Evolutionary conservation across 2,797 vertebrate species (phyloP).

Genomic region (Alectoris magna): DNA sequence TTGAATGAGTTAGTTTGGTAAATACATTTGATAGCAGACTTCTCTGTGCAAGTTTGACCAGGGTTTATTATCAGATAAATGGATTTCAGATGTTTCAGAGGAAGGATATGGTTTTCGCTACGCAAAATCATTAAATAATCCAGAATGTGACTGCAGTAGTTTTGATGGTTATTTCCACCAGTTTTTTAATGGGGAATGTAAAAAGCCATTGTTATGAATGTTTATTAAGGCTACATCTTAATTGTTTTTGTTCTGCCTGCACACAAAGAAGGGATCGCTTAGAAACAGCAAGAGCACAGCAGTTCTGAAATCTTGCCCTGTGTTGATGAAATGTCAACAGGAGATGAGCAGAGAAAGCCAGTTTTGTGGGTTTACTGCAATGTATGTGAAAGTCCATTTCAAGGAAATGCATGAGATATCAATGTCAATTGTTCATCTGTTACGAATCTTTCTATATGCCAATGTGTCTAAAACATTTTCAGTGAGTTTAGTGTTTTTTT

Average conservation of each 20-base stretch:
- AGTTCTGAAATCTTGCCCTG: not conserved
- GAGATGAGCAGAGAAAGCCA: not conserved
- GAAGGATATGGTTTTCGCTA: not conserved
- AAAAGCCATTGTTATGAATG: not conserved
- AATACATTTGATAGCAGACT: not conserved
- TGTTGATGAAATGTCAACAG: not conserved
- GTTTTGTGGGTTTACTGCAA: not conserved
- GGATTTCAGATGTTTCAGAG: not conserved
- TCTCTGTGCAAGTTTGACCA: not conserved
- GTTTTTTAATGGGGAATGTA: not conserved
- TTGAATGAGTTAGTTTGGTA: not conserved
- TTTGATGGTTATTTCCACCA: not conserved
- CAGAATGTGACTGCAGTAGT: not conserved
- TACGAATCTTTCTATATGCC: not conserved
- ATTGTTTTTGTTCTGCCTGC: not conserved
- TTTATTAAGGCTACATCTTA: not conserved
- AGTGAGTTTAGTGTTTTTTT: not conserved
- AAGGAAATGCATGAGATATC: not conserved
- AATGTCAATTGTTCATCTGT: not conserved
- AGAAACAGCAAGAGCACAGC: not conserved
- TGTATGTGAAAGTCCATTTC: not conserved
- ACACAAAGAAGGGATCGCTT: not conserved
- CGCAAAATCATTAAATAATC: not conserved
- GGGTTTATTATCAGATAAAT: not conserved
- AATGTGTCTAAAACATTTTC: not conserved